Evolutionary conservation across 2,797 vertebrate species (phyloP), one percentile per base, ranked within the genome.

Genomic region (Melanotaenia parkinsoni): DNA sequence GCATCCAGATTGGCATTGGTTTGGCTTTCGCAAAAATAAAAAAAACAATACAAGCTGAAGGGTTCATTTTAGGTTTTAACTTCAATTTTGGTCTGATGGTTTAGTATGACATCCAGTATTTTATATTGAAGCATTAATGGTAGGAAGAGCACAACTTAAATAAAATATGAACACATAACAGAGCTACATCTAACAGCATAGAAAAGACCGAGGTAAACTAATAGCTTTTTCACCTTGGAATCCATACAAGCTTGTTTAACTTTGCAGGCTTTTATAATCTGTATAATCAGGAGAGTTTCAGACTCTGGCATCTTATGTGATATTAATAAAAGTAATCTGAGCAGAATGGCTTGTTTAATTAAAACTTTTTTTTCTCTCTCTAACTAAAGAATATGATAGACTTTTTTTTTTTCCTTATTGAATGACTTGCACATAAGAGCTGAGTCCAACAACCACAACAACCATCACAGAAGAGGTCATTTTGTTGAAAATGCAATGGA

Each of bases 381-480:
- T 9, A 63, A 63, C 0, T 20, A 4, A 5, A 57, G 54, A 57
- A 35, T 18, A 26, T 38, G 16, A 28, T 45, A 79, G 12, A 76
- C 20, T 0, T 28, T 38, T 5, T 58, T 40, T 9, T 59, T 16
- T 30, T 30, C 28, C 13, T 6, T 53, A 64, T 33, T 20, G 47
- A 80, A 80, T 63, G 51, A 70, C 50, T 45, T 0, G 0, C 5
- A 47, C 56, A 1, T 63, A 57, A 66, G 1, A 66, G 28, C 14
- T 0, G 33, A 56, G 50, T 58, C 54, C 71, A 38, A 58, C n/a
- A 22, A 63, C 58, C 13, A 40, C 53, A 73, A 68, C n/a, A 0
- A 20, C n/a, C 32, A 24, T 33, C 40, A 56, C 70, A 79, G 43
- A 51, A 87, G 83, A 79, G 79, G 72, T 81, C 63, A 64, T 67